phyloP scores from a whole-genome alignment of 2,888 invertebrate genomes.

The Drosophila fungiperda region DNA sequence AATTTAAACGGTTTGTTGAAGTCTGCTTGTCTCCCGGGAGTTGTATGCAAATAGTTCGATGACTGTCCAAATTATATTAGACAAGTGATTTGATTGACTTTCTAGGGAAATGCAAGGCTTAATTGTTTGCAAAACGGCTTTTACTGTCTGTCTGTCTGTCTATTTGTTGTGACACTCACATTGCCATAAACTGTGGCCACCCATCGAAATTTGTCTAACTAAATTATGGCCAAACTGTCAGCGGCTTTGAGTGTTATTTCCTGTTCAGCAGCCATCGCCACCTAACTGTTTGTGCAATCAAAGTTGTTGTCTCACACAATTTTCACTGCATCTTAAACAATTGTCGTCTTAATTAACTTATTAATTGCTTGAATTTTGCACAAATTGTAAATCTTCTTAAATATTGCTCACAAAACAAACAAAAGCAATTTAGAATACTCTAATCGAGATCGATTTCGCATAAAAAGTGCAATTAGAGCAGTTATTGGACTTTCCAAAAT shows the following conservation, averaged over 20 bases:
- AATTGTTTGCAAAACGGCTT: conserved; percentile 28
- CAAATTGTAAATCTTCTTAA: neutral
- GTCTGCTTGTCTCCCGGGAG: neutral
- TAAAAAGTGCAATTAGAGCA: neutral
- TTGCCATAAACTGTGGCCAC: conserved; percentile 28
- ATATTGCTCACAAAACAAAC: neutral
- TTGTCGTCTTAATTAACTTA: neutral
- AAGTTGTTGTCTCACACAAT: conserved; percentile 20
- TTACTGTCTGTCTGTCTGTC: neutral
- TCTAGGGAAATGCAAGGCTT: conserved; percentile 33
- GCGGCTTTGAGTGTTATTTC: conserved; percentile 11
- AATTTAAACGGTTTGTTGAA: neutral
- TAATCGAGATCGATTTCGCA: neutral
- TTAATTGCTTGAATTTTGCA: neutral
- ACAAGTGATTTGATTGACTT: conserved; percentile 41
- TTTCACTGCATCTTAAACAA: neutral
- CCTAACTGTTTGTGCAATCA: conserved; percentile 11
- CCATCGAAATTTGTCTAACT: conserved; percentile 46
- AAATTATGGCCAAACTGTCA: conserved; percentile 32
- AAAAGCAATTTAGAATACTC: neutral
- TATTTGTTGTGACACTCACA: conserved; percentile 17
- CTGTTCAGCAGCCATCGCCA: conserved; percentile 8
- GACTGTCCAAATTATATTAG: conserved; percentile 6
- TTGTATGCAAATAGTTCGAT: conserved; percentile 9
- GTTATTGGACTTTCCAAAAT: neutral